Evolutionary conservation across 1,140 invertebrate genomes (phyloP), one percentile per base, ranked within the genome.

Genomic region (Heliconius melpomene): DNA sequence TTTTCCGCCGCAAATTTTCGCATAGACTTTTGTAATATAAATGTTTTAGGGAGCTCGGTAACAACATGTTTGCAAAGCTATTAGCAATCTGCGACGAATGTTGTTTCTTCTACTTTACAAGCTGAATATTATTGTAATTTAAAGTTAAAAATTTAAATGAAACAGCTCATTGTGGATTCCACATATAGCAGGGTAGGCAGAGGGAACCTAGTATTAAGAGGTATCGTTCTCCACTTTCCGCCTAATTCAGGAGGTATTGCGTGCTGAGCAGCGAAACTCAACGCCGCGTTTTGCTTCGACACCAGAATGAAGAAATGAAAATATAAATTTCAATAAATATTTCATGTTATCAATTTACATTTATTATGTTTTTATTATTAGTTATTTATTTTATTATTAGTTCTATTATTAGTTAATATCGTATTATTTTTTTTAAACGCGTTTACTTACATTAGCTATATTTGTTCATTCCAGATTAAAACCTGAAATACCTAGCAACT

Each of bases 1-100:
- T 91, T 92, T 90, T 84, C 80, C 84, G 82, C 85, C 81, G 85
- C 79, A 85, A 91, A 90, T 89, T 91, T 91, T 90, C 86, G 71
- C 77, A 72, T 76, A 80, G 77, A 77, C 74, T 81, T 81, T 85
- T 75, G 46, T 84, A 86, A 79, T 83, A 73, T 77, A 80, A 85
- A 86, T 83, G 74, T 85, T 84, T 87, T 86, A 88, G 86, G 54
- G 74, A 57, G 50, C 40, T 54, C 18, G 8, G 72, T 77, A 80
- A 80, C 79, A 80, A 85, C 82, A 83, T 87, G 86, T 88, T 91
- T 86, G 79, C 79, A 77, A 83, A 83, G 83, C 83, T 88, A 87
- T 90, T 90, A 88, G 82, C 80, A 86, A 88, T 89, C 87, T 87
- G 88, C 80, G 85, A 84, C 79, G 80, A 84, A 86, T 88, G 74